A percentile compares a stretch with the other conserved stretches of the same genome.
Conservation (phyloP, 1,140 invertebrate genomes). For the Spodoptera litura region DNA sequence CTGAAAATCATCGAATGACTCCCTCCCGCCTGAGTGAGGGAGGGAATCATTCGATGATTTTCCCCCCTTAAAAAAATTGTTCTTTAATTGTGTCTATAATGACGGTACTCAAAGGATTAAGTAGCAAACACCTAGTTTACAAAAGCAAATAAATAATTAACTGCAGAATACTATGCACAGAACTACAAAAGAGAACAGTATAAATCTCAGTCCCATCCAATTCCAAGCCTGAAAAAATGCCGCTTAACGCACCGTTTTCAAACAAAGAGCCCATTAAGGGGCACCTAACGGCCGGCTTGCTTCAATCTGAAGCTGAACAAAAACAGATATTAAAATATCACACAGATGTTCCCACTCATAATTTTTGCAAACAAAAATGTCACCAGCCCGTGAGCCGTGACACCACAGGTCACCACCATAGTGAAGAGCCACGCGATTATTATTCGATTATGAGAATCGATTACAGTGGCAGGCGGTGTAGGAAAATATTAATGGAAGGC, state of each 20-base stretch:
- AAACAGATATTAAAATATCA: conserved; percentile 43
- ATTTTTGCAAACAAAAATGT: conserved; percentile 51
- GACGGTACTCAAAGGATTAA: no score
- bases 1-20: no score
- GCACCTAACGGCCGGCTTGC: conserved; percentile 37
- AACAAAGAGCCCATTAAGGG: conserved; percentile 33
- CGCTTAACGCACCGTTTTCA: not conserved
- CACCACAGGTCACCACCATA: conserved; percentile 26
- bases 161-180: no score
- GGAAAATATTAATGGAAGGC: not conserved
- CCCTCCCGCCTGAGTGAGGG: no score
- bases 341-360: conserved; percentile 39
- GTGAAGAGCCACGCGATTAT: conserved; percentile 5
- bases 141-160: no score
- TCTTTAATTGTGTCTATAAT: no score
- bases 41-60: no score
- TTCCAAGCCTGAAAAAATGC: not conserved
- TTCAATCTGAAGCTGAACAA: conserved; percentile 37
- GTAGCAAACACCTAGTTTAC: no score
- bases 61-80: no score
- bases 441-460: conserved; percentile 21
- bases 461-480: not conserved
- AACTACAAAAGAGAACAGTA: not conserved
- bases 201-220: conserved; percentile 3
- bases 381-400: conserved; percentile 33